These are phyloP conservation scores for Neocrepidodera transversa DNA, from an alignment of 2,888 invertebrate species.

Conservation along the genomic window DNA sequence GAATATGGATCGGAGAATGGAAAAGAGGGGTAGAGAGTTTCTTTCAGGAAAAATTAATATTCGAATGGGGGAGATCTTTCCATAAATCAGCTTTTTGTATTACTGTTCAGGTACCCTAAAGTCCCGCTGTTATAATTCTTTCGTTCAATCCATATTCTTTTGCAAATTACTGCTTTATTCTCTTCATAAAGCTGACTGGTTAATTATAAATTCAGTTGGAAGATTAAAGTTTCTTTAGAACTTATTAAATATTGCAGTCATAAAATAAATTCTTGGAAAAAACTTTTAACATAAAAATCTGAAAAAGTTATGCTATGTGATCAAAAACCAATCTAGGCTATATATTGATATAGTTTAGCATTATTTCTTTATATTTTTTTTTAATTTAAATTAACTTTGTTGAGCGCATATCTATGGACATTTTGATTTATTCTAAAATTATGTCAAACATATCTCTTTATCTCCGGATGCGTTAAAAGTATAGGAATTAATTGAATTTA, in stretches of 20 bases:
- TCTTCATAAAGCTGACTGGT: slow-evolving; percentile 3
- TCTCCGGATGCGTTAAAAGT: too few relatives aligned
- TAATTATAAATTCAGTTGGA: slow-evolving; percentile 6
- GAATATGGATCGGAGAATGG: slow-evolving; percentile 19
- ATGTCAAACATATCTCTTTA: too few relatives aligned
- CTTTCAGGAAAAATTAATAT: slow-evolving; percentile 9
- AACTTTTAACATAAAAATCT: too few relatives aligned
- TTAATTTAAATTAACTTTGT: too few relatives aligned
- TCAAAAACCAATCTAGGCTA: too few relatives aligned
- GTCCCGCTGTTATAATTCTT: slow-evolving; percentile 17
- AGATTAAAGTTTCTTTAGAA: not conserved
- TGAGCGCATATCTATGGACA: too few relatives aligned
- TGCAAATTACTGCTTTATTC: not conserved
- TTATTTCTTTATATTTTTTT: too few relatives aligned
- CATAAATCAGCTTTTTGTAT: slow-evolving; percentile 23
- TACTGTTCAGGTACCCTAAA: slow-evolving; percentile 20
- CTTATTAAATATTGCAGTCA: not conserved
- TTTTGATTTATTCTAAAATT: too few relatives aligned
- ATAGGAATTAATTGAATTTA: too few relatives aligned
- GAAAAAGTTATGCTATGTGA: too few relatives aligned
- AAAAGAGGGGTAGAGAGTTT: slow-evolving; percentile 8
- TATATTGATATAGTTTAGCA: too few relatives aligned
- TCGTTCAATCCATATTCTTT: slow-evolving; percentile 17
- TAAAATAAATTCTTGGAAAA: too few relatives aligned
- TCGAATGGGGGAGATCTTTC: slow-evolving; percentile 16